A percentile compares a stretch with the other conserved stretches of the same genome.
Evolutionary conservation across 2,113 vertebrate species (phyloP).

Genomic region (Gymnarchus niloticus): DNA sequence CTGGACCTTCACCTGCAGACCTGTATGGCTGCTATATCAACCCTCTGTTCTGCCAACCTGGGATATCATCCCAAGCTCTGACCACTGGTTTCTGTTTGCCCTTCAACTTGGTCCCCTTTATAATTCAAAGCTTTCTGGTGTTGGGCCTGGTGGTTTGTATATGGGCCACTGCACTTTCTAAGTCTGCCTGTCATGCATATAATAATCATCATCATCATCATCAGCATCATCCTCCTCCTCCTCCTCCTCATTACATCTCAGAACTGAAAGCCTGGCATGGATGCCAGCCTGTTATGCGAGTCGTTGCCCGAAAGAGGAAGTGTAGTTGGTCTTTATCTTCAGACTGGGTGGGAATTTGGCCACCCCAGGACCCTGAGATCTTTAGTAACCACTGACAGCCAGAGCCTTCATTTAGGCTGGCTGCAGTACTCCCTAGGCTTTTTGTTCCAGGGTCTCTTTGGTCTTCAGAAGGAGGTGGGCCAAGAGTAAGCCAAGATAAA

Average conservation of each 20-base stretch:
- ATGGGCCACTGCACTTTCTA: neutral
- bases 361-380: neutral
- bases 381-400: neutral
- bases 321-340: neutral
- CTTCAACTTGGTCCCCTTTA: neutral
- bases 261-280: neutral
- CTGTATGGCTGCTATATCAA: neutral
- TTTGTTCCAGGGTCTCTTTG: neutral
- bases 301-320: no score
- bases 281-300: neutral
- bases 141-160: neutral
- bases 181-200: neutral
- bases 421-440: neutral
- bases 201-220: neutral
- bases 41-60: neutral
- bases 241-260: neutral
- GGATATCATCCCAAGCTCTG: neutral
- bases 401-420: neutral
- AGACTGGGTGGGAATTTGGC: neutral
- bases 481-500: slow-evolving; percentile 20
- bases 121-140: neutral
- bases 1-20: neutral
- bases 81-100: neutral
- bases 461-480: neutral
- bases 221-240: neutral